phyloP scores from a whole-genome alignment of 2,113 vertebrate species.

The Scatophagus argus region DNA sequence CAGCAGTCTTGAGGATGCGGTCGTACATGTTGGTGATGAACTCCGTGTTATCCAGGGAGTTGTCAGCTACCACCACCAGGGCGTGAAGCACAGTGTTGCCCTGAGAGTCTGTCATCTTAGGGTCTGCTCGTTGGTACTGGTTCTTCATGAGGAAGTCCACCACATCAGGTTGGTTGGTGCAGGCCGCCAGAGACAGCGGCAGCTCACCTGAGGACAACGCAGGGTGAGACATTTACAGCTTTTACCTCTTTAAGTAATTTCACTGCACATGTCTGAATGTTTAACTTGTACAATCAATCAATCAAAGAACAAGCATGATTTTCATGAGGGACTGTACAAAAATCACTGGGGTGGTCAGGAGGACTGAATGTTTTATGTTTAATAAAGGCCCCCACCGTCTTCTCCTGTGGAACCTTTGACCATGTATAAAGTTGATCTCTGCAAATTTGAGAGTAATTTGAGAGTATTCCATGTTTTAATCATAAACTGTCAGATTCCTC shows the following conservation, averaged over 20 bases:
- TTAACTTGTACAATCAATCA: not conserved
- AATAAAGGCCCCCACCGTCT: too few relatives aligned
- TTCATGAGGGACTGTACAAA: too few relatives aligned
- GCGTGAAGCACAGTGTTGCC: conserved; percentile 95
- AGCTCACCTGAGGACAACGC: conserved; percentile 87
- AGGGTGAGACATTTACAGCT: not conserved
- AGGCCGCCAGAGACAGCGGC: conserved; percentile 94
- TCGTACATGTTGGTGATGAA: conserved; percentile 95
- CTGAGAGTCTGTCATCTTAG: conserved; percentile 85
- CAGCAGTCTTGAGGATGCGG: conserved; percentile 87
- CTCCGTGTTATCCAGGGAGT: conserved; percentile 90
- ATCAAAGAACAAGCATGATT: not conserved
- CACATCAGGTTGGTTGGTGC: conserved; percentile 93
- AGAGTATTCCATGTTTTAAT: too few relatives aligned
- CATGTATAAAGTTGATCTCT: too few relatives aligned
- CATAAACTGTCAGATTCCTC: too few relatives aligned
- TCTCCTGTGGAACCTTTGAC: too few relatives aligned
- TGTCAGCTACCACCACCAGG: conserved; percentile 91
- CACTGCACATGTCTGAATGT: not conserved
- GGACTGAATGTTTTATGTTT: too few relatives aligned
- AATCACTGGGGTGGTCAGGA: too few relatives aligned
- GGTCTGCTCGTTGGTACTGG: conserved; percentile 81
- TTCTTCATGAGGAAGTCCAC: conserved; percentile 93
- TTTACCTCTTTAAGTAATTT: not conserved
- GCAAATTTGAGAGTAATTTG: too few relatives aligned